Evolutionary conservation across 2,888 invertebrate genomes (phyloP), one percentile per base, ranked within the genome.

Genomic region (Cephus rjabovi): DNA sequence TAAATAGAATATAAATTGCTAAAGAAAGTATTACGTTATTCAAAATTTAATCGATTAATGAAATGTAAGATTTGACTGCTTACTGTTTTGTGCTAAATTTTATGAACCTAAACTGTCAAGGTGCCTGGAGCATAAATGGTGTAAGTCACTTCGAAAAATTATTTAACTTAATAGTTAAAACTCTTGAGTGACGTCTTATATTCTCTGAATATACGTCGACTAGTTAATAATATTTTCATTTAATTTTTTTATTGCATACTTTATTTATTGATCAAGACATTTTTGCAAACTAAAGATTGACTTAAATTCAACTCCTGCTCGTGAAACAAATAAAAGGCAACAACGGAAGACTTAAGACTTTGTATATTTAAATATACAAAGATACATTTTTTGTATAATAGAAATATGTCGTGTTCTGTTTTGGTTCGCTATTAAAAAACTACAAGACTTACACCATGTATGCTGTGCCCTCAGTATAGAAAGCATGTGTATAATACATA

Each of bases 21-120:
- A 79, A 86, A 84, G 86, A 84, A 87, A 87, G 87, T 87, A 87
- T 84, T 87, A 86, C 76, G 77, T 80, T 84, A 83, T 82, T 78
- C 74, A 81, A 80, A 77, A 81, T 82, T 84, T 81, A 74, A 73
- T n/a, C 80, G 77, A 76, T 82, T 73, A 74, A 80, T 78, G 79
- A 81, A 80, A 76, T 78, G 79, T 79, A 78, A 79, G 79, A 76
- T 74, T 76, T 76, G 79, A 79, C 79, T 79, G 79, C 79, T 79
- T 79, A 76, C 78, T 75, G 35, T 76, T 76, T 78, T 71, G 69
- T 73, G 75, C 78, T 78, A 78, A 78, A 76, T 73, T 73, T 56
- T 78, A 73, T 34, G 56, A 31, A 76, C 69, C 37, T 35, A 75
- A 37, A 56, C 15, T 56, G n/a, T 68, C 35, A 34, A 12, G 73